These are phyloP conservation scores for Thecophora atra DNA, from an alignment of 2,888 invertebrate species.

Conservation along the genomic window DNA sequence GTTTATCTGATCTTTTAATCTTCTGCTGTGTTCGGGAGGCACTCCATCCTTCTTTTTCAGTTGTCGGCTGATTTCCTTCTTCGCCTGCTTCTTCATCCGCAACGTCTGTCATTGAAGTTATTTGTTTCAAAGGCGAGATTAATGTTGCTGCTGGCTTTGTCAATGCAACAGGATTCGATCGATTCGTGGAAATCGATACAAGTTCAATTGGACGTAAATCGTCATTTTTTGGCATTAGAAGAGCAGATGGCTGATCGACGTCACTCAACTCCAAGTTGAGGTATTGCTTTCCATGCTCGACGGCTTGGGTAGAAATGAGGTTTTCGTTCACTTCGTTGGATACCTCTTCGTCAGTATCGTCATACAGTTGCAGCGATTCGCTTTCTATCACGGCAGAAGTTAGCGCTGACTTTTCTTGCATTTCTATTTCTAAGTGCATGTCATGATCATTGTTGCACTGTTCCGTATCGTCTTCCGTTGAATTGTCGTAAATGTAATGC, in stretches of 20 bases:
- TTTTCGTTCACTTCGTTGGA: constrained; percentile 9
- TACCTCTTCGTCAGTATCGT: constrained; percentile 13
- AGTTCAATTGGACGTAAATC: constrained; percentile 16
- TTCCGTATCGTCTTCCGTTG: constrained; percentile 26
- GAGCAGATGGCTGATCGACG: background rate
- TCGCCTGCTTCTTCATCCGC: background rate
- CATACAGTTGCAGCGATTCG: constrained; percentile 19
- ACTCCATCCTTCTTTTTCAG: background rate
- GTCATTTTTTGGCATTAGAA: constrained; percentile 34
- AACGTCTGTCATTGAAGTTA: background rate
- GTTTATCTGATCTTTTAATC: background rate
- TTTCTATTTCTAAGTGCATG: constrained; percentile 26
- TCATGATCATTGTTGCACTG: constrained; percentile 38
- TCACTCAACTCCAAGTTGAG: background rate
- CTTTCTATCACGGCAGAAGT: background rate
- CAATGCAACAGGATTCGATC: background rate
- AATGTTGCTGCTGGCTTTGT: background rate
- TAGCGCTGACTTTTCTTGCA: background rate
- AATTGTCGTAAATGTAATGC: constrained; percentile 44
- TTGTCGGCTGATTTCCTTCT: background rate
- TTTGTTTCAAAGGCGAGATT: background rate
- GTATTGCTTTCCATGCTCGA: background rate
- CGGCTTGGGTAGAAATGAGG: background rate
- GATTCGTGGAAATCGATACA: background rate
- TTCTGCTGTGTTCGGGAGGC: background rate